phyloP scores from a whole-genome alignment of 2,888 invertebrate genomes.

The Lycia hirtaria region DNA sequence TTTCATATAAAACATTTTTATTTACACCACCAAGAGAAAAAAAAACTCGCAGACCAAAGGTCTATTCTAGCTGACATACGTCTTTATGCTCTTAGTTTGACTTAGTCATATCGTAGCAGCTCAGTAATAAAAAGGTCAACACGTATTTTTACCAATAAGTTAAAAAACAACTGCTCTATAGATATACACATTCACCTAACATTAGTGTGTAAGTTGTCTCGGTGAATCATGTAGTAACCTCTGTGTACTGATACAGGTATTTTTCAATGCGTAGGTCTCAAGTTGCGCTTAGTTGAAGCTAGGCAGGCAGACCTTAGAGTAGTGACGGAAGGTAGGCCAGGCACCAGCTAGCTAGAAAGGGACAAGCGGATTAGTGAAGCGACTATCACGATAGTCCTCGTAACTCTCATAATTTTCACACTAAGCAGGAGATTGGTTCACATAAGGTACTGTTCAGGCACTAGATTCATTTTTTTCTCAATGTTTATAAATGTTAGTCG shows the following conservation, averaged over 20 bases:
- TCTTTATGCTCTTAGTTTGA: too few relatives aligned
- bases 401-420: conserved; percentile 58
- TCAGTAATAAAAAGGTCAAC: too few relatives aligned
- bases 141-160: too few relatives aligned
- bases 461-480: conserved; percentile 52
- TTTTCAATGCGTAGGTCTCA: conserved; percentile 83
- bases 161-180: conserved; percentile 15
- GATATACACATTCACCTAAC: conserved; percentile 7
- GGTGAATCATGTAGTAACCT: conserved; percentile 20
- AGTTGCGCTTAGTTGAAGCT: conserved; percentile 81
- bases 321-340: conserved; percentile 74
- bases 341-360: conserved; percentile 77
- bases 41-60: too few relatives aligned
- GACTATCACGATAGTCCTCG: conserved; percentile 61
- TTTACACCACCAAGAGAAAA: neutral
- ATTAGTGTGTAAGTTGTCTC: conserved; percentile 37
- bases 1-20: neutral
- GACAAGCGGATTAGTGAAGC: conserved; percentile 76
- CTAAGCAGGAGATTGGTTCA: conserved; percentile 68
- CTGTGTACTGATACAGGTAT: conserved; percentile 61
- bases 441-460: conserved; percentile 72
- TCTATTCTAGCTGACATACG: too few relatives aligned
- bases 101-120: too few relatives aligned
- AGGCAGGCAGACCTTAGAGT: conserved; percentile 80
- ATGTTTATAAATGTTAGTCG: conserved; percentile 54